Conservation (phyloP, 1,140 invertebrate genomes). For the Marisa cornuarietis region DNA sequence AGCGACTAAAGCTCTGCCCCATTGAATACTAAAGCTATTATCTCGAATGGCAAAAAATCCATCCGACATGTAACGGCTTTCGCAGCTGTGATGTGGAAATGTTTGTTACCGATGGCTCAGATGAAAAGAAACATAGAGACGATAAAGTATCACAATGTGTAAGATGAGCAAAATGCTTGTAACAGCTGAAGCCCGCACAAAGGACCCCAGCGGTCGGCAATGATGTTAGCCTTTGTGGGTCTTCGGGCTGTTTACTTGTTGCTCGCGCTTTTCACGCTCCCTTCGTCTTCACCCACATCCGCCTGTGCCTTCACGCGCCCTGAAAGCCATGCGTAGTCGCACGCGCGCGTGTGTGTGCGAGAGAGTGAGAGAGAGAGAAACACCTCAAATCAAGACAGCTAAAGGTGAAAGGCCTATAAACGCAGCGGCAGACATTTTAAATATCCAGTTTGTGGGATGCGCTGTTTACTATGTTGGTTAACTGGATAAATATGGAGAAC, state of each 20-base stretch:
- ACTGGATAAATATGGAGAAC: no score
- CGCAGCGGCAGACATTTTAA: no score
- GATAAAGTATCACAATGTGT: constrained; percentile 19
- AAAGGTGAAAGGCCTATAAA: no score
- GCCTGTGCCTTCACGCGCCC: background rate
- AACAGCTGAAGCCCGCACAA: no score
- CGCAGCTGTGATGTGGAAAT: constrained; percentile 21
- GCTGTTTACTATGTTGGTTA: no score
- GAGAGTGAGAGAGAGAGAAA: no score
- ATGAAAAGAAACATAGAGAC: constrained; percentile 17
- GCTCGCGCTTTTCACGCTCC: background rate
- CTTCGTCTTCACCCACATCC: background rate
- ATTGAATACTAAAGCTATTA: constrained; percentile 29
- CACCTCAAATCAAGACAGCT: no score
- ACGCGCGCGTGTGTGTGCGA: background rate
- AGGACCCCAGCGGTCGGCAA: no score
- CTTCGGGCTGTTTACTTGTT: background rate
- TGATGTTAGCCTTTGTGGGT: background rate
- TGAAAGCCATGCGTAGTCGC: background rate
- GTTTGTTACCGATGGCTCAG: constrained; percentile 19
- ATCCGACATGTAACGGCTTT: constrained; percentile 8
- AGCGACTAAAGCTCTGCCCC: constrained; percentile 20
- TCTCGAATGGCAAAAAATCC: constrained; percentile 24
- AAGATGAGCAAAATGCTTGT: constrained; percentile 6
- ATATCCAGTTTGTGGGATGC: no score